phyloP scores from a whole-genome alignment of 1,140 invertebrate genomes.

The Drosophila miranda region DNA sequence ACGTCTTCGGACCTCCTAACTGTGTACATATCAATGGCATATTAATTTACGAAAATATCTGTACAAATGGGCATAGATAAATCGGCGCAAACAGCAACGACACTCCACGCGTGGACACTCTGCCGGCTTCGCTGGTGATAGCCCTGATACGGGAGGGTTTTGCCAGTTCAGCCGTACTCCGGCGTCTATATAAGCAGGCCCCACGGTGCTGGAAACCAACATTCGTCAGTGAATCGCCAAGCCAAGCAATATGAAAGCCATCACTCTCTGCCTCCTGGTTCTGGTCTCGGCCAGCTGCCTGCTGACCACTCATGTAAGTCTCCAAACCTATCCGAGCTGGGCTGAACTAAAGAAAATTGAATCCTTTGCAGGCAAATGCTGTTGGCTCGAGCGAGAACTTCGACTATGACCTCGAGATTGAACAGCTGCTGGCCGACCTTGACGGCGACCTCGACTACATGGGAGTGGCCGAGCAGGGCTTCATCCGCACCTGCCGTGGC shows the following conservation, averaged over 20 bases:
- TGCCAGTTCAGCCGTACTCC: no score
- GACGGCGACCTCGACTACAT: conserved; percentile 39
- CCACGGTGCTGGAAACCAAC: conserved; percentile 10
- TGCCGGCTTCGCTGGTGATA: conserved; percentile 3
- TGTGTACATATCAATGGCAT: conserved; percentile 19
- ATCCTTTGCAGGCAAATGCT: conserved; percentile 25
- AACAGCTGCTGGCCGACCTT: conserved; percentile 17
- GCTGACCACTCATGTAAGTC: conserved; percentile 47
- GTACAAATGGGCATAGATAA: conserved; percentile 22
- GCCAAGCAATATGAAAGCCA: conserved; percentile 48
- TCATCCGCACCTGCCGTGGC: conserved; percentile 15
- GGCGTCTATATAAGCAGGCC: conserved; percentile 44
- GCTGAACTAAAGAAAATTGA: conserved; percentile 4
- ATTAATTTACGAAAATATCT: conserved; percentile 30
- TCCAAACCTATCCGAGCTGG: not conserved
- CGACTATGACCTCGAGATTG: conserved; percentile 12
- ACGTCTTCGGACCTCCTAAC: not conserved
- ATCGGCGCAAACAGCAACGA: not conserved
- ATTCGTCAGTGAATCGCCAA: conserved; percentile 25
- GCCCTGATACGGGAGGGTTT: no score
- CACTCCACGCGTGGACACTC: conserved; percentile 26
- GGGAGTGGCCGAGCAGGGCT: conserved; percentile 34
- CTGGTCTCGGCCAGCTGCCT: conserved; percentile 50
- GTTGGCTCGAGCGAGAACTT: not conserved
- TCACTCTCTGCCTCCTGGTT: conserved; percentile 51